Conservation (phyloP, 2,797 vertebrate species). For the Poecilia wingei region DNA sequence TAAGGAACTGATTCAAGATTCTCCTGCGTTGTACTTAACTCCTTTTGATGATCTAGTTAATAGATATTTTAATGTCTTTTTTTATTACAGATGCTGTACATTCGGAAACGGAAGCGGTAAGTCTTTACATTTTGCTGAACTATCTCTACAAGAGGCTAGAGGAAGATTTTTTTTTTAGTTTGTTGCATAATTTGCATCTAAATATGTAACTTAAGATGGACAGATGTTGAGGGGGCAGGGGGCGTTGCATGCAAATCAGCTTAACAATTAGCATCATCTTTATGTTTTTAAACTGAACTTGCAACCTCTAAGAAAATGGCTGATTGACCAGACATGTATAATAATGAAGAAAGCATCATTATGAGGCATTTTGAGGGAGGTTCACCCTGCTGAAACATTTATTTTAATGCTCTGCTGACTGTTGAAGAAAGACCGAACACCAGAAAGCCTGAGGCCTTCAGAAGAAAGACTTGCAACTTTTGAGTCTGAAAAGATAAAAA, state of each 20-base stretch:
- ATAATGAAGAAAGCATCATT: neutral
- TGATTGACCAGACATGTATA: neutral
- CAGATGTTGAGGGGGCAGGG: neutral
- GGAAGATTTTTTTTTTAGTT: neutral
- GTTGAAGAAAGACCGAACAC: neutral
- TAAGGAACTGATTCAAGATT: conserved; percentile 73
- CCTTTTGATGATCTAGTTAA: neutral
- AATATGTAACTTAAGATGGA: neutral
- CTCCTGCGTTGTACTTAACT: neutral
- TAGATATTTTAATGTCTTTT: neutral
- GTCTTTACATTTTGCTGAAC: conserved; percentile 22
- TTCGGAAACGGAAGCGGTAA: conserved; percentile 96
- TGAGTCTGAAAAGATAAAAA: neutral
- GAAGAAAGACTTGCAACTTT: neutral
- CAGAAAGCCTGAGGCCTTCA: neutral
- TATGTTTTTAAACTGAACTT: neutral
- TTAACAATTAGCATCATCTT: neutral
- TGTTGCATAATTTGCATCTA: neutral
- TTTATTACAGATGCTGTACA: conserved; percentile 90
- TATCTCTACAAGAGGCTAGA: neutral
- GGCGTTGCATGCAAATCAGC: no score
- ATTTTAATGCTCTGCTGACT: neutral
- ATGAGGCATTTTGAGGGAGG: neutral
- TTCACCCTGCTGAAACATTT: neutral
- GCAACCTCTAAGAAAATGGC: neutral